phyloP scores from a whole-genome alignment of 1,140 invertebrate species.

The Argopecten irradians region DNA sequence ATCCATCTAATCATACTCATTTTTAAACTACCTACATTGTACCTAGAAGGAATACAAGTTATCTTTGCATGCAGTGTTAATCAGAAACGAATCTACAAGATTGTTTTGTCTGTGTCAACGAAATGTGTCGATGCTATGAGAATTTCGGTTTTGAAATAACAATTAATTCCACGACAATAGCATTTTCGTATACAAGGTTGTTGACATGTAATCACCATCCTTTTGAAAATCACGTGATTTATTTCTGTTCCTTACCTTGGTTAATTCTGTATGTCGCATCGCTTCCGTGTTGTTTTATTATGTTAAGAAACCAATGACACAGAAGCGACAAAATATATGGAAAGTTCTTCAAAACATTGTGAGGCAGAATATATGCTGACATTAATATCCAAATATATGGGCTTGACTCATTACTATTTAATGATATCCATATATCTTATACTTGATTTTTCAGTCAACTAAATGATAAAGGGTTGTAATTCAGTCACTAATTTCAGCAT shows the following conservation, averaged over 20 bases:
- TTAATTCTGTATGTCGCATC: neutral
- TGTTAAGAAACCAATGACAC: neutral
- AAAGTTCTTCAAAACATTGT: neutral
- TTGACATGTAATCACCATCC: neutral
- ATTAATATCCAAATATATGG: no score
- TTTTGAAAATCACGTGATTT: neutral
- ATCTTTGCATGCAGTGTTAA: slow-evolving; percentile 1
- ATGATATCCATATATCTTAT: no score
- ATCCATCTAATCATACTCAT: neutral
- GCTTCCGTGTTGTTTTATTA: neutral
- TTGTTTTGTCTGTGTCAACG: neutral
- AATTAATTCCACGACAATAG: no score
- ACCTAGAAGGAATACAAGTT: neutral
- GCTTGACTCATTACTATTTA: no score
- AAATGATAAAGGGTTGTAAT: no score
- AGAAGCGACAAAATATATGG: neutral
- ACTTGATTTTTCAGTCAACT: no score
- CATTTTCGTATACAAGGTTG: neutral
- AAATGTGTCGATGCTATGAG: neutral
- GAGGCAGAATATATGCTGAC: no score
- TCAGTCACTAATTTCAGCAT: no score
- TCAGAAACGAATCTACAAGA: neutral
- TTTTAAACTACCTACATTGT: neutral
- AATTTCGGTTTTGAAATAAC: neutral
- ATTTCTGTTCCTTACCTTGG: neutral